Conservation (phyloP, 2,113 vertebrate genomes). For the Sorex araneus region DNA sequence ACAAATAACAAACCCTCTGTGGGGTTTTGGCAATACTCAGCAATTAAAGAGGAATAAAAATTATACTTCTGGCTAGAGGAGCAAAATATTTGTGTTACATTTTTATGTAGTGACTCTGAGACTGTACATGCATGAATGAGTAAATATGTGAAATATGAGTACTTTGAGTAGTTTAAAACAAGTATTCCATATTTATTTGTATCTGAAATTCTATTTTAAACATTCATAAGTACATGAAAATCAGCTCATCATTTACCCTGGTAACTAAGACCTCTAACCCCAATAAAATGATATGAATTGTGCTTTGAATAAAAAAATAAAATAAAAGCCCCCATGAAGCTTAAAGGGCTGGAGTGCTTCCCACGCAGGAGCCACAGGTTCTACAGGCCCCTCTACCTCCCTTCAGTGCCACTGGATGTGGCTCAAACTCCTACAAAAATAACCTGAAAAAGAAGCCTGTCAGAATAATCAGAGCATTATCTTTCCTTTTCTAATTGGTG, state of each 20-base stretch:
- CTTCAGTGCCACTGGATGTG: too few relatives aligned
- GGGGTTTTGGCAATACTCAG: not conserved
- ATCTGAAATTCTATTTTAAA: slow-evolving; percentile 44
- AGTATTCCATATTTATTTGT: not conserved
- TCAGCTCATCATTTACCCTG: slow-evolving; percentile 4
- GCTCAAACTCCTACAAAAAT: too few relatives aligned
- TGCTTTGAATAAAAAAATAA: slow-evolving; percentile 23
- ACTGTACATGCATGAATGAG: not conserved
- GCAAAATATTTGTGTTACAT: slow-evolving; percentile 25
- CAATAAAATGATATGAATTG: slow-evolving; percentile 9
- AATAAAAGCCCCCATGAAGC: too few relatives aligned
- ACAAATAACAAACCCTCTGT: not conserved
- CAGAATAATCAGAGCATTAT: not conserved
- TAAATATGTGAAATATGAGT: not conserved
- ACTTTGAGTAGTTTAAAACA: not conserved
- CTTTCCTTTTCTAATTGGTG: not conserved
- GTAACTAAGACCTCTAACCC: not conserved
- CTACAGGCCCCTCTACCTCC: too few relatives aligned
- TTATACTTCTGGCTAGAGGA: not conserved
- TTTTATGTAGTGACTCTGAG: not conserved
- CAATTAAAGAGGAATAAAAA: not conserved
- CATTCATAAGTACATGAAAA: slow-evolving; percentile 20
- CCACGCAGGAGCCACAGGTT: too few relatives aligned
- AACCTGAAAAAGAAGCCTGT: not conserved
- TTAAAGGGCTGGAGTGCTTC: too few relatives aligned